Percentiles rank a stretch among this genome's conserved stretches.
phyloP scores from a whole-genome alignment of 2,113 vertebrate genomes.

The Trichomycterus rosablanca region DNA sequence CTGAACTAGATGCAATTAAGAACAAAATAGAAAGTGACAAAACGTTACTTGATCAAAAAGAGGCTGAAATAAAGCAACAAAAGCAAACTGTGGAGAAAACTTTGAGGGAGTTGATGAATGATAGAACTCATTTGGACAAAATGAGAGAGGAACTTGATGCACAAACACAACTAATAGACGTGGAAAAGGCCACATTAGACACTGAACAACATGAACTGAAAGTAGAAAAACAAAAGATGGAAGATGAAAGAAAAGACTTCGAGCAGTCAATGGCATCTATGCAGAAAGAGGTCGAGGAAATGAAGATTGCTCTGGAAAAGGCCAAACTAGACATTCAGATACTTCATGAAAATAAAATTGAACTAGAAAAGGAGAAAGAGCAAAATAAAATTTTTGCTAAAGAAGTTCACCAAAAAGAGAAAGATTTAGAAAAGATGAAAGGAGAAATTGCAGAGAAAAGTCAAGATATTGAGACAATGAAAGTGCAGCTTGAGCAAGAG shows the following conservation, averaged over 20 bases:
- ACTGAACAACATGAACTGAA: not conserved
- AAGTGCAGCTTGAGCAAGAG: not conserved
- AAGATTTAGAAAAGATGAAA: constrained; percentile 6
- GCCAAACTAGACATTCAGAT: not conserved
- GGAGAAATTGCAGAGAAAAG: not conserved
- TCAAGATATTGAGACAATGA: not conserved
- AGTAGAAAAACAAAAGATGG: not conserved
- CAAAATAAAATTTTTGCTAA: not conserved
- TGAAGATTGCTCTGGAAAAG: not conserved
- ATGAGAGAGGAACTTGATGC: constrained; percentile 3
- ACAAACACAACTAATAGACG: constrained; percentile 2
- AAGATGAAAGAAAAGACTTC: not conserved
- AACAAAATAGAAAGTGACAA: not conserved
- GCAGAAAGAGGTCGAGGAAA: not conserved
- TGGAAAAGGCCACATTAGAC: not conserved
- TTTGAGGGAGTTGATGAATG: not conserved
- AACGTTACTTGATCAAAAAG: not conserved
- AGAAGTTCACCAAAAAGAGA: not conserved
- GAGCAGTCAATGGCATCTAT: not conserved
- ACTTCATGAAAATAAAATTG: not conserved
- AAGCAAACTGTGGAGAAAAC: not conserved
- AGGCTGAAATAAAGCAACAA: not conserved
- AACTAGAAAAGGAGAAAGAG: constrained; percentile 17
- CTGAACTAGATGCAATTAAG: constrained; percentile 7
- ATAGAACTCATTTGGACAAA: constrained; percentile 7